phyloP scores from a whole-genome alignment of 2,113 vertebrate genomes.

The Archilochus colubris region DNA sequence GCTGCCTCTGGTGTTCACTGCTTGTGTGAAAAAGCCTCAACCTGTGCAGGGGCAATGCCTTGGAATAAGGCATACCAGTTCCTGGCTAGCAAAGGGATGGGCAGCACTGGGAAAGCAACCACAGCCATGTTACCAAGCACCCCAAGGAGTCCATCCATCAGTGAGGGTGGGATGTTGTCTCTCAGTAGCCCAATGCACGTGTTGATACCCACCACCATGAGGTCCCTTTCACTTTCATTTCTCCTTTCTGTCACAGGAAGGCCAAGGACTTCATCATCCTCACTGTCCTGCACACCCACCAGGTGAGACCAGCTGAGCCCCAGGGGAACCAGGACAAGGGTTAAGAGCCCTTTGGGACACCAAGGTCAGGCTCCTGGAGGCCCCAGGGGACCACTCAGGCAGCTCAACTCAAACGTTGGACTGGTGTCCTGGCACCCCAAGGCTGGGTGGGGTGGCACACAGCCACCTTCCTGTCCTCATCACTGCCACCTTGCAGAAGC shows the following conservation, averaged over 20 bases:
- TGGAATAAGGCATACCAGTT: neutral
- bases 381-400: neutral
- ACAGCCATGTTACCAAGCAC: neutral
- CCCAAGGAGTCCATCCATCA: neutral
- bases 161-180: neutral
- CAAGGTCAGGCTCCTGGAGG: accelerated
- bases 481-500: neutral
- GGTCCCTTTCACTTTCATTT: neutral
- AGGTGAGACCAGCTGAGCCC: constrained; percentile 77
- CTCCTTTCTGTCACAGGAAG: constrained; percentile 81
- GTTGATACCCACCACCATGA: neutral
- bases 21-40: neutral
- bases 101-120: neutral
- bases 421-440: neutral
- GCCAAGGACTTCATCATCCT: constrained; percentile 93
- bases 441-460: accelerated
- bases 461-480: neutral
- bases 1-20: neutral
- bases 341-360: neutral
- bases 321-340: neutral
- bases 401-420: neutral
- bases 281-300: constrained; percentile 94
- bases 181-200: accelerated
- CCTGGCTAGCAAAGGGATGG: neutral
- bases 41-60: neutral